Evolutionary conservation across 2,797 vertebrate species (phyloP), one percentile per base, ranked within the genome.

Genomic region (Huso huso): DNA sequence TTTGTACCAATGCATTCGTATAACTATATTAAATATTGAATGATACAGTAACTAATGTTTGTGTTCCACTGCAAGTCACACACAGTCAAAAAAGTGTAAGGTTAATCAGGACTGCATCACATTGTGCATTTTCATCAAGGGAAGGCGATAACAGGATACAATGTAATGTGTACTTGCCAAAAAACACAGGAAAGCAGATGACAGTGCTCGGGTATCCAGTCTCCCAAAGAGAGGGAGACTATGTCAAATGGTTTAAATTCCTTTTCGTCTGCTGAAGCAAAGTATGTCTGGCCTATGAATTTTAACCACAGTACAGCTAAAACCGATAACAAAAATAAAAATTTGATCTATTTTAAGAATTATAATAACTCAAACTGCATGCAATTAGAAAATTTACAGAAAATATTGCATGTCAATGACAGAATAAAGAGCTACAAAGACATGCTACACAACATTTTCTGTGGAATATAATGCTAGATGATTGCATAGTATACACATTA

Each of bases 141-240:
- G 48, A 48, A 18, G 15, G 15, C 1, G 1, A 18, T 18, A 18
- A 18, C 15, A 63, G 62, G 48, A 62, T 37, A 13, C 49, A 66
- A 50, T 10, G 49, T 18, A 48, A 61, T 10, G 23, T n/a, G 9
- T 13, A 15, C 66, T 37, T 67, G 66, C 66, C 66, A 67, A 67
- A 50, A 62, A 67, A 3, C 59, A 62, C 61, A 51, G 11, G 18
- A n/a, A 48, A 51, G 37, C 59, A 11, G 18, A 51, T 51, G 15
- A 61, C 15, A 67, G 23, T 52, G 4, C 58, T 37, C 8, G 15
- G 51, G 49, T 48, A 67, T 62, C 49, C 15, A 61, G 6, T 15
- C 65, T 49, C 65, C 50, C 12, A 62, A 23, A 62, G 61, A n/a
- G 52, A 55, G 52, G 52, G 52, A 9, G 13, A 62, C 61, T 62